Conservation (phyloP, 2,888 invertebrate genomes). For the Leistus spinibarbis region DNA sequence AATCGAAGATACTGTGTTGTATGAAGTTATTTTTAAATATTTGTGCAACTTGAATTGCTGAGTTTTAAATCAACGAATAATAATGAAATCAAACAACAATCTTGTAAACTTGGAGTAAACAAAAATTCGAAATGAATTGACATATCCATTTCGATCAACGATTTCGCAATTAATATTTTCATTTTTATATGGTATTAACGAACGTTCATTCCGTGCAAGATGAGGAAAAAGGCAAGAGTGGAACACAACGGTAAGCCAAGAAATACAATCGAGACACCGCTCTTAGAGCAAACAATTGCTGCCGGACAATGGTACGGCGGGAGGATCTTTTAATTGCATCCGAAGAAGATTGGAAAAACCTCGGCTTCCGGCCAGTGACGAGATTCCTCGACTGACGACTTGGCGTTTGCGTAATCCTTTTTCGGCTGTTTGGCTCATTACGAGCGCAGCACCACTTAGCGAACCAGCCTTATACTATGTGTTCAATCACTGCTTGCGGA, state of each 20-base stretch:
- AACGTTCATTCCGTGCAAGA: background rate
- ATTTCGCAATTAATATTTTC: background rate
- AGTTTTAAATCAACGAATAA: too few species aligned
- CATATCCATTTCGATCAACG: too few species aligned
- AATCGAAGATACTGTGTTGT: slow-evolving; percentile 35
- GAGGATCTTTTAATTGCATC: slow-evolving; percentile 37
- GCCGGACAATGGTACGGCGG: slow-evolving; percentile 21
- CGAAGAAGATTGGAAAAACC: slow-evolving; percentile 26
- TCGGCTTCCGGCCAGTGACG: background rate
- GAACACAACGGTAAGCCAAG: background rate
- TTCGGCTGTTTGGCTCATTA: background rate
- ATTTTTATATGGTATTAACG: background rate
- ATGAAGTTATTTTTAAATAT: too few species aligned
- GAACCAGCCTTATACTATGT: background rate
- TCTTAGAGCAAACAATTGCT: slow-evolving; percentile 23
- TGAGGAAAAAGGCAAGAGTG: background rate
- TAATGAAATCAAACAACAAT: too few species aligned
- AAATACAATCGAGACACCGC: slow-evolving; percentile 1
- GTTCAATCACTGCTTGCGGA: background rate
- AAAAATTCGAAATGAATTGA: too few species aligned
- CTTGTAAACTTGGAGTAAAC: too few species aligned
- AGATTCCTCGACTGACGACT: slow-evolving; percentile 3
- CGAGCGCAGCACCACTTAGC: background rate
- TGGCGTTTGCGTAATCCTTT: background rate
- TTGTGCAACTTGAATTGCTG: too few species aligned